phyloP scores from a whole-genome alignment of 2,888 invertebrate species.

The Chydorus sphaericus region DNA sequence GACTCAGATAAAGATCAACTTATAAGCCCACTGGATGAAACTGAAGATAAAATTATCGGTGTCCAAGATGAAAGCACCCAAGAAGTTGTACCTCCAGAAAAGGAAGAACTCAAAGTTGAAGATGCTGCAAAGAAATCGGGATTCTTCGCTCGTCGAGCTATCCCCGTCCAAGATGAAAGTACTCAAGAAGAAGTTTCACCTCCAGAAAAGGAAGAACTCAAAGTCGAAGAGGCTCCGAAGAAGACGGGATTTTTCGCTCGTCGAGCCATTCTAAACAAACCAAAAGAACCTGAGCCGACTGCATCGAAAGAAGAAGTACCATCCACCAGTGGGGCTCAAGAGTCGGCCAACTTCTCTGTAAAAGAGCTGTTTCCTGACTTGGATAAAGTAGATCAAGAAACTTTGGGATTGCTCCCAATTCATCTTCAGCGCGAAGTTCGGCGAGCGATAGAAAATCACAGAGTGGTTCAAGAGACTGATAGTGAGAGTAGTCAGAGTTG shows the following conservation, averaged over 20 bases:
- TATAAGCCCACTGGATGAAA: too few relatives aligned
- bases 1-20: too few relatives aligned
- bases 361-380: conserved; percentile 34
- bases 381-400: conserved; percentile 29
- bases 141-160: too few relatives aligned
- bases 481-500: too few relatives aligned
- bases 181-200: too few relatives aligned
- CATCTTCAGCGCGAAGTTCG: conserved; percentile 29
- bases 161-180: too few relatives aligned
- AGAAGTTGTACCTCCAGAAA: too few relatives aligned
- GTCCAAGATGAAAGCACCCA: too few relatives aligned
- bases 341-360: conserved; percentile 15
- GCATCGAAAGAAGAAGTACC: not conserved
- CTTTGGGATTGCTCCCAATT: conserved; percentile 29
- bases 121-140: too few relatives aligned
- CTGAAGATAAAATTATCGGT: too few relatives aligned
- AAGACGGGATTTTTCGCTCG: not conserved
- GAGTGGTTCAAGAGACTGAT: not conserved
- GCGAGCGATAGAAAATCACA: not conserved
- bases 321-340: not conserved
- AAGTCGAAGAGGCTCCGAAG: not conserved
- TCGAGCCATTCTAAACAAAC: not conserved
- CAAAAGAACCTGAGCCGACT: not conserved
- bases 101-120: too few relatives aligned
- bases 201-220: too few relatives aligned